Evolutionary conservation across 2,888 invertebrate genomes (phyloP), one percentile per base, ranked within the genome.

Genomic region (Athetis lepigone): DNA sequence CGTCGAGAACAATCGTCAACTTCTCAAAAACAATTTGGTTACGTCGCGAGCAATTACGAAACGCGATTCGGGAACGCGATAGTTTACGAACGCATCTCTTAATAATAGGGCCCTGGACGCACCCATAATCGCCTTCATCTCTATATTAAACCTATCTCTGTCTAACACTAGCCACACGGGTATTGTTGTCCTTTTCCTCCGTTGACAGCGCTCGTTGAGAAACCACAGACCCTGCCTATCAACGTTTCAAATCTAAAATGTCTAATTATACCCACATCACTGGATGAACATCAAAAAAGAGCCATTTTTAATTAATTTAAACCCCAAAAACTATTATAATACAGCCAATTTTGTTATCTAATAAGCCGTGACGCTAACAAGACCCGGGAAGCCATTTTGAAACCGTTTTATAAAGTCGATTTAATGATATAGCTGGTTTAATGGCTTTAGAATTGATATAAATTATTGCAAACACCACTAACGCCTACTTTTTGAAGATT

Each of bases 181-280:
- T 85, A 83, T 70, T 57, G 47, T 82, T 77, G 49, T 88, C 87
- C 79, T 84, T 75, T 67, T 91, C 84, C 68, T 74, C 55, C 85
- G 89, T 89, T 92, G 93, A 92, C 93, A 92, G 92, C 85, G 80
- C 86, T 89, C 88, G 89, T 90, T 91, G 86, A 87, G 87, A 88
- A 89, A 89, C 90, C 87, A 84, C 88, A 83, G 82, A 72, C 81
- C 84, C 84, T 85, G 77, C 84, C 82, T 94, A 94, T 94, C 94
- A 88, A 86, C 86, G 82, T 90, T 90, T 85, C 85, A 88, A 90
- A 95, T 94, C 94, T 91, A 90, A 89, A 88, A 90, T 89, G 90
- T 89, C 92, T 95, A 94, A 94, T 94, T 94, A 94, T 93, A 94
- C 94, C 94, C 94, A 93, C 93, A 95, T 95, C 94, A 93, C 88